Evolutionary conservation across 2,797 vertebrate species (phyloP).

Genomic region (Hypotaenidia philippensis): DNA sequence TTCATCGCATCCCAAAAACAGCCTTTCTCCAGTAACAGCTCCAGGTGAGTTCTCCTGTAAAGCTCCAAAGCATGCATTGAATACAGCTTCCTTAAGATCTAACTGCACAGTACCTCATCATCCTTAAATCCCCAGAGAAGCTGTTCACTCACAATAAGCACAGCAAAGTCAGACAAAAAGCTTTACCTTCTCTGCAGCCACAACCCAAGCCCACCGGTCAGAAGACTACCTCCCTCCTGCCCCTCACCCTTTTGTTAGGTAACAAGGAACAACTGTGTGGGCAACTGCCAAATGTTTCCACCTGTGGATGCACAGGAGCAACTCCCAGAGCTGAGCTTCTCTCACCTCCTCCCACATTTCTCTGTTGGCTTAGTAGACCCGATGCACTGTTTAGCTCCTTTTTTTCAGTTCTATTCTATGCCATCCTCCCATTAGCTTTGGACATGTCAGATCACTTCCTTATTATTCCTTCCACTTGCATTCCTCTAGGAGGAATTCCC

Average conservation of each 20-base stretch:
- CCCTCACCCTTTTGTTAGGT: neutral
- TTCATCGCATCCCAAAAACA: accelerated
- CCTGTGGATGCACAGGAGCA: neutral
- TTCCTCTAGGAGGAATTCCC: neutral
- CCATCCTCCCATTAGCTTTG: neutral
- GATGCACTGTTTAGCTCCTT: neutral
- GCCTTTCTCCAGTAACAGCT: neutral
- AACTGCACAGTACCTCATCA: neutral
- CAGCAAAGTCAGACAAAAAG: neutral
- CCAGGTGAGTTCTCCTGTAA: neutral
- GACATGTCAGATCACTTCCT: neutral
- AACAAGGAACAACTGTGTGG: neutral
- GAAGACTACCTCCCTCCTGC: neutral
- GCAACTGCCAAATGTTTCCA: neutral
- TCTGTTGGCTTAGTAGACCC: too few species aligned
- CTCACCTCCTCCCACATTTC: neutral
- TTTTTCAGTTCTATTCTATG: neutral
- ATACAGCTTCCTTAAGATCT: neutral
- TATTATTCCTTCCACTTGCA: neutral
- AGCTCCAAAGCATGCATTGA: accelerated
- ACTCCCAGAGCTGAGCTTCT: neutral
- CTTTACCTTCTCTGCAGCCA: neutral
- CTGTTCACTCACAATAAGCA: neutral
- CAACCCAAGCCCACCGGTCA: neutral
- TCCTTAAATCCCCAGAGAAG: neutral